Evolutionary conservation across 2,888 invertebrate genomes (phyloP), one percentile per base, ranked within the genome.

Genomic region (Andrena marginata): DNA sequence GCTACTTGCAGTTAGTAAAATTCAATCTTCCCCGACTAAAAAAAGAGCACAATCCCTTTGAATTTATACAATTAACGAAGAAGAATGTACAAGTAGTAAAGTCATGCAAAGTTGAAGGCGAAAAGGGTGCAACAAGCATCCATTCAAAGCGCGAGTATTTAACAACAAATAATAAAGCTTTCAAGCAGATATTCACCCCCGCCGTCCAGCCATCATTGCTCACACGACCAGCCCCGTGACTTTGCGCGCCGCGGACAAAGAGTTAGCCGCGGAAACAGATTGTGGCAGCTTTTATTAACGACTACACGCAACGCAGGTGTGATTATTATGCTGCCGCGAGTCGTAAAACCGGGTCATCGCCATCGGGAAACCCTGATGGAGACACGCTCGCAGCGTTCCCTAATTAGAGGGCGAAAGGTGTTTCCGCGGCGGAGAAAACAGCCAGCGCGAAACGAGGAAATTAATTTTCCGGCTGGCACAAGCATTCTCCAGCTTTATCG

Each of bases 401-500:
- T 77, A 80, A 80, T 80, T 80, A 80, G 70, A 16, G 10, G 59
- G 26, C 23, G 42, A 31, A 74, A 42, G 67, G 51, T 59, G 42
- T 35, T 62, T 31, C 48, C 26, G n/a, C 49, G 35, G 6, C 0
- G 72, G n/a, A n/a, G 26, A 33, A 26, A 26, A 20, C 31, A 51
- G 10, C 13, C 35, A 29, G 23, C 13, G 23, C n/a, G 56, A 65
- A 42, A 65, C 51, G 49, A 54, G 70, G 60, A 77, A 70, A 77
- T 71, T 80, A 80, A 80, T 77, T 80, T 80, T 71, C 77, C 79
- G 77, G 59, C 20, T 7, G 10, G 10, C 16, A 16, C 33, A n/a
- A 20, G 23, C 49, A 51, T 20, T 20, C 35, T 67, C 26, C n/a
- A 67, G 26, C 49, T 77, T 77, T 60, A 42, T 77, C 65, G 51